These are phyloP conservation scores for Excalfactoria chinensis DNA, from an alignment of 2,113 vertebrate genomes.

Conservation along the genomic window DNA sequence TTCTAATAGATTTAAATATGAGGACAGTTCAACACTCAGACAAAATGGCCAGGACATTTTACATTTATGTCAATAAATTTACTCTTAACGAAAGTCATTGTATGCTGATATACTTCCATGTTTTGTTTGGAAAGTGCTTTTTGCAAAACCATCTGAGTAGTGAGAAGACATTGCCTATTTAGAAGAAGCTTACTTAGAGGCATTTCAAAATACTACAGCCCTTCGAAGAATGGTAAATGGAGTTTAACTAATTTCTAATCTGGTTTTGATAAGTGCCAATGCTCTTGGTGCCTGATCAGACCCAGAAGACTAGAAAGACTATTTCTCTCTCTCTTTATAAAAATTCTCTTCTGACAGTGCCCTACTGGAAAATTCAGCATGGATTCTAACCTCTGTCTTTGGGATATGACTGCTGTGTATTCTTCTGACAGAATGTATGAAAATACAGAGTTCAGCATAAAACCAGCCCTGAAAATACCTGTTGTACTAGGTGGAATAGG, in stretches of 20 bases:
- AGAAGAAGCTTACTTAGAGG: neutral
- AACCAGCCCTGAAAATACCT: neutral
- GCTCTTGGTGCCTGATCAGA: neutral
- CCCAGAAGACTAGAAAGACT: neutral
- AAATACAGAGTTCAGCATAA: neutral
- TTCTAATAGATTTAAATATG: neutral
- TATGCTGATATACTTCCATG: neutral
- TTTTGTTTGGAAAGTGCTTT: neutral
- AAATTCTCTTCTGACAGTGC: neutral
- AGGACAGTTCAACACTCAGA: neutral
- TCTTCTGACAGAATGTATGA: neutral
- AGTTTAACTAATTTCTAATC: neutral
- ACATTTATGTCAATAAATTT: neutral
- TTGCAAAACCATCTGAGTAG: neutral
- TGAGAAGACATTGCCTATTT: neutral
- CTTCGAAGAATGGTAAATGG: neutral
- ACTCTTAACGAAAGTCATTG: neutral
- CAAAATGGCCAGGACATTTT: neutral
- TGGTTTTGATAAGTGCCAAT: neutral
- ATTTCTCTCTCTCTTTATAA: neutral
- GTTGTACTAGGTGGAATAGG: neutral
- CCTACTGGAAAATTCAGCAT: neutral
- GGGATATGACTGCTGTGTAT: rapidly evolving
- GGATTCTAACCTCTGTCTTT: neutral
- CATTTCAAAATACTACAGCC: neutral